These are phyloP conservation scores for Gambusia affinis DNA, from an alignment of 2,113 vertebrate species.

Conservation along the genomic window DNA sequence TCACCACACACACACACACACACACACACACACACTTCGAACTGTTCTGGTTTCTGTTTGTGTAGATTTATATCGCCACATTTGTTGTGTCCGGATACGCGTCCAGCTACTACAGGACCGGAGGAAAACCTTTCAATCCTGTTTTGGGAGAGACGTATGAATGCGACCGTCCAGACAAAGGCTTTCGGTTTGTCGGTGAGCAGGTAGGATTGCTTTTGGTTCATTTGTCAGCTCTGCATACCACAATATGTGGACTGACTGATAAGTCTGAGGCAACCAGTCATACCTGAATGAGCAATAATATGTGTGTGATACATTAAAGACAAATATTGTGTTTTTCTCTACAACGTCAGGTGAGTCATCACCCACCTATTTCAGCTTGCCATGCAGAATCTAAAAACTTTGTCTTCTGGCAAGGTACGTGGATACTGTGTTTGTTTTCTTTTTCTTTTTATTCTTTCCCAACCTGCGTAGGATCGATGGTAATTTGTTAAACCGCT, in stretches of 20 bases:
- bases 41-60: conserved; percentile 22
- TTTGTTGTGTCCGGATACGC: conserved; percentile 94
- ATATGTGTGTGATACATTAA: background rate
- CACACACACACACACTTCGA: background rate
- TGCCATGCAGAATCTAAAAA: conserved; percentile 95
- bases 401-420: conserved; percentile 98
- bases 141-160: conserved; percentile 96
- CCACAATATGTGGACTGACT: background rate
- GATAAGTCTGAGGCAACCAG: background rate
- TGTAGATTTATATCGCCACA: conserved; percentile 91
- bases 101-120: conserved; percentile 93
- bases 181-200: conserved; percentile 91
- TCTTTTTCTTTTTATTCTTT: background rate
- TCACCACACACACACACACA: background rate
- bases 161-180: conserved; percentile 90
- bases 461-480: background rate
- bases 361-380: conserved; percentile 97
- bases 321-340: conserved; percentile 1
- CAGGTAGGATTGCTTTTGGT: conserved; percentile 81
- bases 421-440: conserved; percentile 3
- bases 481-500: background rate
- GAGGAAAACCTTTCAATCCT: conserved; percentile 97
- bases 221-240: background rate
- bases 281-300: background rate
- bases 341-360: conserved; percentile 87